Evolutionary conservation across 2,113 vertebrate species (phyloP).

Genomic region (Mastomys natalensis): DNA sequence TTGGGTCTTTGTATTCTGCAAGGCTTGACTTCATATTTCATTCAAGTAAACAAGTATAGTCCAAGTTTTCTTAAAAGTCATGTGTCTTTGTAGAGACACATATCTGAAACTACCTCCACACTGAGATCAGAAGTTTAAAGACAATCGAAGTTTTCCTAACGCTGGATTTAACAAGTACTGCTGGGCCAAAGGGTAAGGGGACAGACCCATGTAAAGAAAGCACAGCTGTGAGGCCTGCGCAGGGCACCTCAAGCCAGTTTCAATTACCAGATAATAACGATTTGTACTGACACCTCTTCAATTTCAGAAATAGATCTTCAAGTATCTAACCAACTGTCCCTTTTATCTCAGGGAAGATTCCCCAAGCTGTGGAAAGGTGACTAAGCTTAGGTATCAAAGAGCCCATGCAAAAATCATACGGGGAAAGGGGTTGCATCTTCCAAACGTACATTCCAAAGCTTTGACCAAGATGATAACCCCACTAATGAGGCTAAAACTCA

Average conservation of each 20-base stretch:
- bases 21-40: neutral
- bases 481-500: neutral
- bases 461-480: neutral
- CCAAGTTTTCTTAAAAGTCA: conserved; percentile 41
- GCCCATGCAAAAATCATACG: conserved; percentile 20
- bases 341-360: conserved; percentile 39
- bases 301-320: conserved; percentile 19
- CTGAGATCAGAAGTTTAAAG: conserved; percentile 40
- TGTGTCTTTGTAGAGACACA: conserved; percentile 30
- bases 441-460: neutral
- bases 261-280: conserved; percentile 7
- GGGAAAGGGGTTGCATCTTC: neutral
- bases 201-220: neutral
- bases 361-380: neutral
- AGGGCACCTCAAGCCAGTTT: neutral
- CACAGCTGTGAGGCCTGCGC: neutral
- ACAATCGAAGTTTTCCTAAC: neutral
- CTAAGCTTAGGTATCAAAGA: conserved; percentile 24
- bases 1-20: neutral
- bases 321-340: conserved; percentile 13
- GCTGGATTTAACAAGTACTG: neutral
- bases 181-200: too few species aligned
- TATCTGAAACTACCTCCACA: conserved; percentile 24
- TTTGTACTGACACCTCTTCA: neutral
- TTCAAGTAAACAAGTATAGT: conserved; percentile 25